Evolutionary conservation across 2,888 invertebrate species (phyloP).

Genomic region (Tachystola acroxantha): DNA sequence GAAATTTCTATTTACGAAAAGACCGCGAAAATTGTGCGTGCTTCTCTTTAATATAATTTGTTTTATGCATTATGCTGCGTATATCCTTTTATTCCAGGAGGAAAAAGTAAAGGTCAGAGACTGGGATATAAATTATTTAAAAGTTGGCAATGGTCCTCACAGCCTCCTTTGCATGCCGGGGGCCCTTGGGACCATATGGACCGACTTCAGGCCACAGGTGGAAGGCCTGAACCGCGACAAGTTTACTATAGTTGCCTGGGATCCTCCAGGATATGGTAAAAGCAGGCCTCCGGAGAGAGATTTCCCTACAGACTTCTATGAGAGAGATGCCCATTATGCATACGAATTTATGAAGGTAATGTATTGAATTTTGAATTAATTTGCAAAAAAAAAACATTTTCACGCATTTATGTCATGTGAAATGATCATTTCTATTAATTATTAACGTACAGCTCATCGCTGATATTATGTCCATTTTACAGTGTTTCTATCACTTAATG

Average conservation of each 20-base stretch:
- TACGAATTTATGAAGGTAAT: conserved; percentile 84
- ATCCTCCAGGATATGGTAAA: conserved; percentile 92
- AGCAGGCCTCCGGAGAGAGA: conserved; percentile 87
- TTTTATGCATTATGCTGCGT: too few relatives aligned
- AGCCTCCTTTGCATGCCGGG: conserved; percentile 87
- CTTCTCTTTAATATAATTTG: too few relatives aligned
- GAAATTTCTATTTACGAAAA: too few relatives aligned
- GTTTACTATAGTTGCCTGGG: conserved; percentile 85
- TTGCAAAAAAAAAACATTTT: too few relatives aligned
- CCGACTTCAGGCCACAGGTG: conserved; percentile 89
- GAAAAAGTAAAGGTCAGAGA: conserved; percentile 31
- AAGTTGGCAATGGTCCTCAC: conserved; percentile 78
- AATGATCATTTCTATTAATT: too few relatives aligned
- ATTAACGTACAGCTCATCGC: too few relatives aligned
- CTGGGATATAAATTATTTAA: conserved; percentile 16
- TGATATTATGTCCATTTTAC: too few relatives aligned
- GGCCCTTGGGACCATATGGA: conserved; percentile 88
- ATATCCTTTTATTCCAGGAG: conserved; percentile 76
- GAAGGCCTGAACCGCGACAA: conserved; percentile 80
- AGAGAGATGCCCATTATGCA: conserved; percentile 85
- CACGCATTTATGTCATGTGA: too few relatives aligned
- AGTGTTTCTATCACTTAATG: too few relatives aligned
- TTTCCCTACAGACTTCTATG: conserved; percentile 84
- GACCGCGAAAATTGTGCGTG: too few relatives aligned
- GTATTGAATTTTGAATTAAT: background rate